phyloP scores from a whole-genome alignment of 2,797 vertebrate species.

The Lacerta bilineata region DNA sequence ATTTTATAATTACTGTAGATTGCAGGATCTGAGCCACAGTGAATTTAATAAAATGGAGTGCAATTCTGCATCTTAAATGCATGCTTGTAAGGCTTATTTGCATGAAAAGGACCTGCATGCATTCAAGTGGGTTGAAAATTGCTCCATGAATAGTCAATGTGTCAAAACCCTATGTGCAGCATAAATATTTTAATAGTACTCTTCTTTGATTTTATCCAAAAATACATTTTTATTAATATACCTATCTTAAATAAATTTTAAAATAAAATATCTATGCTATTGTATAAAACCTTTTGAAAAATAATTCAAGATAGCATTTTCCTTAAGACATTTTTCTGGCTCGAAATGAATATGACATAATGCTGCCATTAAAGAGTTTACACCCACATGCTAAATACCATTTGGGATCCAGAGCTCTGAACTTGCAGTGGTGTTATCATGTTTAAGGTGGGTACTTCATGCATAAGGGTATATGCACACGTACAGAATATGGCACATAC shows the following conservation, averaged over 20 bases:
- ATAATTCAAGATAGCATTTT: conserved; percentile 33
- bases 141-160: background rate
- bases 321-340: conserved; percentile 53
- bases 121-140: background rate
- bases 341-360: conserved; percentile 62
- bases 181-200: conserved; percentile 69
- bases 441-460: background rate
- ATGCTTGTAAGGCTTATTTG: background rate
- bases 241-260: conserved; percentile 64
- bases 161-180: conserved; percentile 36
- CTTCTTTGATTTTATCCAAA: conserved; percentile 65
- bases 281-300: conserved; percentile 45
- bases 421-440: background rate
- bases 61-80: background rate
- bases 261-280: conserved; percentile 71
- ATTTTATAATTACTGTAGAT: background rate
- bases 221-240: conserved; percentile 72
- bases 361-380: conserved; percentile 62
- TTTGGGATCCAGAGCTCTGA: background rate
- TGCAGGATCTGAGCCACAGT: conserved; percentile 11
- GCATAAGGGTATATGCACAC: background rate
- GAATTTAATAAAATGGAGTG: conserved; percentile 12
- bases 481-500: background rate
- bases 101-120: background rate
- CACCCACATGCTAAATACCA: background rate